These are phyloP conservation scores for Lymantria dispar DNA, from an alignment of 2,888 invertebrate genomes.

Conservation along the genomic window DNA sequence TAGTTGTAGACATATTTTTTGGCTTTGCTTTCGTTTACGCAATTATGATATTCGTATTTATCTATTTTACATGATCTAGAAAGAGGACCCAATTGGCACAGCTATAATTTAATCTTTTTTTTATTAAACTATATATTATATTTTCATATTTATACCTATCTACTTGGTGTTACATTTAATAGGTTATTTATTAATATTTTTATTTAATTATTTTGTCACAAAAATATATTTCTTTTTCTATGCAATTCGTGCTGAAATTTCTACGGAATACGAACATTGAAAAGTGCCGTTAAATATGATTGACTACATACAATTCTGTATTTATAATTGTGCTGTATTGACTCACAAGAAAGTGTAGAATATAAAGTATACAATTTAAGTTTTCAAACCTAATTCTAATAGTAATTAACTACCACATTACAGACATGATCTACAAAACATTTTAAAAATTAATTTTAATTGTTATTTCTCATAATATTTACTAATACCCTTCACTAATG, in stretches of 20 bases:
- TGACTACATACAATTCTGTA: slow-evolving; percentile 19
- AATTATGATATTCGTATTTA: slow-evolving; percentile 2
- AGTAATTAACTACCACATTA: slow-evolving; percentile 16
- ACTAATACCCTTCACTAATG: slow-evolving; percentile 27
- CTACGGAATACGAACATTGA: slow-evolving; percentile 18
- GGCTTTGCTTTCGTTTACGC: slow-evolving; percentile 9
- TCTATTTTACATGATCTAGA: slow-evolving; percentile 7
- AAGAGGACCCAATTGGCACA: slow-evolving; percentile 23
- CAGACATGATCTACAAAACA: slow-evolving; percentile 18
- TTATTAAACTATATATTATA: slow-evolving; percentile 20
- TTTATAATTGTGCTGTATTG: slow-evolving; percentile 67
- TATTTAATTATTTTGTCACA: slow-evolving; percentile 34
- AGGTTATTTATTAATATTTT: slow-evolving; percentile 21
- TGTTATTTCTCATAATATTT: slow-evolving; percentile 7
- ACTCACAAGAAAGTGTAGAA: slow-evolving; percentile 29
- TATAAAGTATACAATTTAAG: slow-evolving; percentile 32
- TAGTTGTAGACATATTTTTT: slow-evolving; percentile 6
- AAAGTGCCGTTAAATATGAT: slow-evolving; percentile 24
- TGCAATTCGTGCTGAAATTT: slow-evolving; percentile 17
- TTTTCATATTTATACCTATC: slow-evolving; percentile 23
- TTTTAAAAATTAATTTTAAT: slow-evolving; percentile 16
- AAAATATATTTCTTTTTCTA: slow-evolving; percentile 42
- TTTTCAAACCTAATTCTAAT: slow-evolving; percentile 13
- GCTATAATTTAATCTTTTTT: slow-evolving; percentile 12
- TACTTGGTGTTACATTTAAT: slow-evolving; percentile 39